Evolutionary conservation across 1,140 invertebrate genomes (phyloP).

Genomic region (Brachionus koreanus): DNA sequence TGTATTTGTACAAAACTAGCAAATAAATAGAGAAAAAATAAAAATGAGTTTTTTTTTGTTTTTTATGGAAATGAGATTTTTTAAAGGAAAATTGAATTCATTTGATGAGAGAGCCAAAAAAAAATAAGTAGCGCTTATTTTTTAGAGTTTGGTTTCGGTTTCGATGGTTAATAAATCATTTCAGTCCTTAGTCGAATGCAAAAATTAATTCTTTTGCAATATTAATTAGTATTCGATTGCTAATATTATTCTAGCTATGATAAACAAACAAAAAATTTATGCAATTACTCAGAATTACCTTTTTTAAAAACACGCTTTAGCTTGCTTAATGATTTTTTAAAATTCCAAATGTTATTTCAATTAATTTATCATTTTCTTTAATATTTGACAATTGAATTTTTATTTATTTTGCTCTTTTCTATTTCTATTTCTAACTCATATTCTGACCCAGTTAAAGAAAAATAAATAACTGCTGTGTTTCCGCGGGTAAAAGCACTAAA

Average conservation of each 20-base stretch:
- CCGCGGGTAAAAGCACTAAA: background rate
- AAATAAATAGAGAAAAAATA: background rate
- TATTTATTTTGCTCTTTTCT: background rate
- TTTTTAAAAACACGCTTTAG: background rate
- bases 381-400: background rate
- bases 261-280: conserved; percentile 6
- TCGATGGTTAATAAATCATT: conserved; percentile 1
- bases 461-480: background rate
- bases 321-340: background rate
- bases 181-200: background rate
- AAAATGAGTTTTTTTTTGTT: background rate
- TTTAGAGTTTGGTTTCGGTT: background rate
- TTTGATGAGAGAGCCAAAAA: background rate
- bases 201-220: background rate
- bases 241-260: conserved; percentile 3
- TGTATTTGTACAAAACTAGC: background rate
- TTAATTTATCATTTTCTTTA: background rate
- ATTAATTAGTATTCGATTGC: background rate
- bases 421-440: background rate
- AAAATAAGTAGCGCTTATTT: background rate
- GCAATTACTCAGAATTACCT: background rate
- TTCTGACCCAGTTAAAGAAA: background rate
- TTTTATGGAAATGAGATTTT: conserved; percentile 9
- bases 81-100: background rate
- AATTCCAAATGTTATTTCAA: background rate